These are phyloP conservation scores for Kryphioiulus occultus DNA, from an alignment of 2,888 invertebrate species.

Conservation along the genomic window DNA sequence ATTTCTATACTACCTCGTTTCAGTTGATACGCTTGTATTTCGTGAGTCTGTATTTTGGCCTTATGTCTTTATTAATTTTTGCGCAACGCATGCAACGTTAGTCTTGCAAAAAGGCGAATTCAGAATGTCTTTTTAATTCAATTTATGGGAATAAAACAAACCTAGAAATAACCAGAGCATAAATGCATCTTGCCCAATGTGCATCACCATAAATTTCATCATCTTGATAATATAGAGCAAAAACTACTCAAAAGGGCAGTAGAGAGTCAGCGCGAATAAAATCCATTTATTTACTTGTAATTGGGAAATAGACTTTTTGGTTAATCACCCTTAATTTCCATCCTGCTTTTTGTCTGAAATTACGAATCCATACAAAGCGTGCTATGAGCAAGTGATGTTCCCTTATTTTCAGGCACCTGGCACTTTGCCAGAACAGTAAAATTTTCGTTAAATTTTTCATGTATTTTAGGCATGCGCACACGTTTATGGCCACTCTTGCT, in stretches of 20 bases:
- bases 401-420: not conserved
- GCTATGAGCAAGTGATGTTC: not conserved
- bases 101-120: not conserved
- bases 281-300: not conserved
- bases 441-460: constrained; percentile 19
- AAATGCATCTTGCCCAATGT: not conserved
- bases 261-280: not conserved
- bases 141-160: not conserved
- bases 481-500: not conserved
- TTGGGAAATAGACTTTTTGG: not conserved
- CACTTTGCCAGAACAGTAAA: not conserved
- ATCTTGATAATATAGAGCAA: not conserved
- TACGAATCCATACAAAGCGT: not conserved
- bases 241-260: not conserved
- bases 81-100: not conserved
- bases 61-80: not conserved
- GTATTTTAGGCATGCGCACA: not conserved
- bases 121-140: not conserved
- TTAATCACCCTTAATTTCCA: constrained; percentile 20
- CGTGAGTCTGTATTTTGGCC: not conserved
- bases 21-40: not conserved
- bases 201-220: not conserved
- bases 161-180: not conserved
- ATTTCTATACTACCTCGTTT: not conserved
- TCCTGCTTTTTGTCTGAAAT: not conserved